Evolutionary conservation across 2,797 vertebrate species (phyloP), one percentile per base, ranked within the genome.

Genomic region (Anguilla pacifica): DNA sequence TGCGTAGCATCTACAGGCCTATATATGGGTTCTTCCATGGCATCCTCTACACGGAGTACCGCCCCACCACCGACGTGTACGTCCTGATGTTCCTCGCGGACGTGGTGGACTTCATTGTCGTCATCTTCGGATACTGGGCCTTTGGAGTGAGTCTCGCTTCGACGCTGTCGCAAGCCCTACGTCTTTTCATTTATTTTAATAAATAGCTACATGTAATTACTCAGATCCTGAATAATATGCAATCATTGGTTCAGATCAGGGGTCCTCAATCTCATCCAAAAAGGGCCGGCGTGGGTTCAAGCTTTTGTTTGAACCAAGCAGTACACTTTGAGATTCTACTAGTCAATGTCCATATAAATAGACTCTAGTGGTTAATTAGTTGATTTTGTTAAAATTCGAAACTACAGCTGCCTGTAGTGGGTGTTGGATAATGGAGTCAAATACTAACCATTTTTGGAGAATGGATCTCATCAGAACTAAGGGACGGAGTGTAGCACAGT

Each of bases 101-200:
- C 0, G 97, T 99, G 31, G 95, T 99, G 0, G 98, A 98, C 93
- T 99, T 99, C 92, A 96, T 99, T 93, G 96, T 99, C 93, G 96
- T 99, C n/a, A 90, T 99, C 88, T 99, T 99, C 0, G 98, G 98
- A 2, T 99, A 98, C 91, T 99, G 98, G 98, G 98, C 98, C 79
- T 99, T 99, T 22, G 98, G 98, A 95, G 98, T 99, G 91, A 97
- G 98, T 88, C n/a, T 53, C 51, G 51, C 51, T 6, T 11, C 51
- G 6, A 11, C 7, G 6, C 51, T 53, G 51, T 53, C 51, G 10
- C 51, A 11, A 6, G 51, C 51, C 51, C n/a, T 39, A 39, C 35
- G 39, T 35, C 72, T 6, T 31, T 39, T 74, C 28, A 67, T n/a
- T 67, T n/a, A 67, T 67, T 9, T 1, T 25, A 67, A 28, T 6